Evolutionary conservation across 2,797 vertebrate genomes (phyloP).

Genomic region (Onychomys torridus): DNA sequence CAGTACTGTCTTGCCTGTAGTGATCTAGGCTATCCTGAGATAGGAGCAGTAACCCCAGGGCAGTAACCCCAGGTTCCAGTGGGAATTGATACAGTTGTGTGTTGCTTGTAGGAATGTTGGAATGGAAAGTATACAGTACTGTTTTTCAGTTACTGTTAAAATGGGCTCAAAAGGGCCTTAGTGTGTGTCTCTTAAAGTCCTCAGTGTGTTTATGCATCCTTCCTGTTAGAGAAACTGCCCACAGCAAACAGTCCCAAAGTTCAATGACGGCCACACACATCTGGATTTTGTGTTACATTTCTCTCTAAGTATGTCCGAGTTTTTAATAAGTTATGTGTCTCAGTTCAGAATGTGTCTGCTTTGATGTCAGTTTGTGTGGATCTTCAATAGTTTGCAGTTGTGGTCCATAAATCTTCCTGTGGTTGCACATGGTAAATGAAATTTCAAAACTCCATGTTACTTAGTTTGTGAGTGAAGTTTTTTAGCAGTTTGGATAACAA

Average conservation of each 20-base stretch:
- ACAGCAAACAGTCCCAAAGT: fast-evolving
- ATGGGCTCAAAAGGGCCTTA: not conserved
- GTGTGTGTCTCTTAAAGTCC: too few relatives aligned
- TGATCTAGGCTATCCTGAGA: not conserved
- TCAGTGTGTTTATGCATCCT: fast-evolving
- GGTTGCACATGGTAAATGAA: not conserved
- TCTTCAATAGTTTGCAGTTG: not conserved
- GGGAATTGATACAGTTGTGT: fast-evolving
- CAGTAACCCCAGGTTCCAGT: not conserved
- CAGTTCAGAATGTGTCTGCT: not conserved
- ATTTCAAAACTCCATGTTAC: not conserved
- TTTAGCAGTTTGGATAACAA: not conserved
- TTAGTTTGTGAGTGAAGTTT: not conserved
- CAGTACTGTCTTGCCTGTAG: fast-evolving
- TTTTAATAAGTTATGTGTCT: not conserved
- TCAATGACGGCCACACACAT: not conserved
- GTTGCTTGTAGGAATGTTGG: not conserved
- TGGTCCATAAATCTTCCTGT: not conserved
- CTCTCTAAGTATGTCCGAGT: not conserved
- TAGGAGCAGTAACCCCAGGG: not conserved
- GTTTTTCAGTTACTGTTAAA: too few relatives aligned
- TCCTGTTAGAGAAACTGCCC: not conserved
- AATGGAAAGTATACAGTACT: not conserved
- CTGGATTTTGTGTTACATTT: not conserved
- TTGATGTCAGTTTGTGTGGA: not conserved